These are phyloP conservation scores for Aix galericulata DNA, from an alignment of 2,113 vertebrate genomes.

Conservation along the genomic window DNA sequence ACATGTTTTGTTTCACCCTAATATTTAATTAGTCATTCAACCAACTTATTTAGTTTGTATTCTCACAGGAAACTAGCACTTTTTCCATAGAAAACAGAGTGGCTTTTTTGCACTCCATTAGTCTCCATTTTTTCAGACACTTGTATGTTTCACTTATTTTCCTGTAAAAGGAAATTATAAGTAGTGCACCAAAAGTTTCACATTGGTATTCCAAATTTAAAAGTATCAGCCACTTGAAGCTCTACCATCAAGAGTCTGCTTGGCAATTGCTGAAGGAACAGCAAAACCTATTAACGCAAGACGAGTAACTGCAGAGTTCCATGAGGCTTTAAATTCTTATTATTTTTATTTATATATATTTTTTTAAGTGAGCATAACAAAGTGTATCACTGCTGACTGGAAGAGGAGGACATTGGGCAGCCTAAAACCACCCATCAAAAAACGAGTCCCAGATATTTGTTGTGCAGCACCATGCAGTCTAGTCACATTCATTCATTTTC, in stretches of 20 bases:
- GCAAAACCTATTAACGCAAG: conserved; percentile 17
- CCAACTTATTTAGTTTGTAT: not conserved
- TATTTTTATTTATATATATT: not conserved
- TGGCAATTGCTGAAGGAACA: conserved; percentile 59
- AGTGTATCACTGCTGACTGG: not conserved
- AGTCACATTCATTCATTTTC: not conserved
- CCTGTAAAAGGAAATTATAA: not conserved
- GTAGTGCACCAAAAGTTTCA: not conserved
- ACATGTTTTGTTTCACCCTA: not conserved
- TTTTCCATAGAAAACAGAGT: not conserved
- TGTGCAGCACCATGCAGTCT: not conserved
- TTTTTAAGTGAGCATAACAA: not conserved
- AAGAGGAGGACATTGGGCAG: too few relatives aligned
- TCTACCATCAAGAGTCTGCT: conserved; percentile 3
- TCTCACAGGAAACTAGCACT: not conserved
- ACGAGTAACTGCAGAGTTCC: not conserved
- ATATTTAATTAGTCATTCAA: not conserved
- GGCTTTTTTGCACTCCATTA: not conserved
- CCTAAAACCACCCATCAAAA: not conserved
- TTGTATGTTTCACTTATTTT: not conserved
- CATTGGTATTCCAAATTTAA: conserved; percentile 36
- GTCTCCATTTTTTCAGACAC: not conserved
- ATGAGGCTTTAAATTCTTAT: not conserved
- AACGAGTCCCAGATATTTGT: not conserved
- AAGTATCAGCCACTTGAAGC: conserved; percentile 14